Percentiles rank a stretch among this genome's conserved stretches.
Evolutionary conservation across 1,140 invertebrate species (phyloP).

Genomic region (Lordiphosa collinella): DNA sequence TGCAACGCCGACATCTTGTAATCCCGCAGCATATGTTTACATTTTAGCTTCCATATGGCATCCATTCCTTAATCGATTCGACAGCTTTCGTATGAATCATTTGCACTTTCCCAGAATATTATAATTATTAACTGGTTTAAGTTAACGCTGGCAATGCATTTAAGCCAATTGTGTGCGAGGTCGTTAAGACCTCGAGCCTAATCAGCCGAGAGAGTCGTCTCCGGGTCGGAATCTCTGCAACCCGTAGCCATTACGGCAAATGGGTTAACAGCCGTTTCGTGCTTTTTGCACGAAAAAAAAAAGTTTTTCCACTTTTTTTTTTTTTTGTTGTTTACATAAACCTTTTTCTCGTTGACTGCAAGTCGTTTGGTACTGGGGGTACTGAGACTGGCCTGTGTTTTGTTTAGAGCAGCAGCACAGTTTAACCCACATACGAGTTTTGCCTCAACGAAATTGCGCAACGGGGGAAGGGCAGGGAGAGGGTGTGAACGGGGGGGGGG

Average conservation of each 20-base stretch:
- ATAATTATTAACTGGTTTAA: conserved; percentile 13
- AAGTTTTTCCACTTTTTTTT: conserved; percentile 11
- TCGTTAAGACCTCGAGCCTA: conserved; percentile 16
- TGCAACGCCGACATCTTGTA: no score
- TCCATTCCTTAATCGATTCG: neutral
- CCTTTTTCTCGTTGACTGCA: conserved; percentile 49
- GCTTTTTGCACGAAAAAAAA: conserved; percentile 54
- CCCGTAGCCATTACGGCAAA: conserved; percentile 61
- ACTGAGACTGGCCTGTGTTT: no score
- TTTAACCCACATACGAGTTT: conserved; percentile 57
- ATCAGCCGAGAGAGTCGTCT: conserved; percentile 49
- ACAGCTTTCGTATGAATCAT: conserved; percentile 19
- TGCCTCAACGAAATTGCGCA: conserved; percentile 47
- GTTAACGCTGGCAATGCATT: conserved; percentile 34
- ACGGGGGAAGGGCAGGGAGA: conserved; percentile 22
- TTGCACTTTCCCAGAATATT: conserved; percentile 22
- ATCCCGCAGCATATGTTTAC: no score
- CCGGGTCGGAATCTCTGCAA: conserved; percentile 38
- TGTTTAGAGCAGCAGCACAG: conserved; percentile 26
- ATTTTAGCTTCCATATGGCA: no score
- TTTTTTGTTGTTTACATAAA: conserved; percentile 59
- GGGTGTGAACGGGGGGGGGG: neutral
- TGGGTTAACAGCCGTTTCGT: conserved; percentile 73
- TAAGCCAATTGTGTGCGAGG: conserved; percentile 12
- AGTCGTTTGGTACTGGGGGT: conserved; percentile 15